A percentile compares a stretch with the other conserved stretches of the same genome.
Conservation (phyloP, 2,113 vertebrate species). For the Ascaphus truei region DNA sequence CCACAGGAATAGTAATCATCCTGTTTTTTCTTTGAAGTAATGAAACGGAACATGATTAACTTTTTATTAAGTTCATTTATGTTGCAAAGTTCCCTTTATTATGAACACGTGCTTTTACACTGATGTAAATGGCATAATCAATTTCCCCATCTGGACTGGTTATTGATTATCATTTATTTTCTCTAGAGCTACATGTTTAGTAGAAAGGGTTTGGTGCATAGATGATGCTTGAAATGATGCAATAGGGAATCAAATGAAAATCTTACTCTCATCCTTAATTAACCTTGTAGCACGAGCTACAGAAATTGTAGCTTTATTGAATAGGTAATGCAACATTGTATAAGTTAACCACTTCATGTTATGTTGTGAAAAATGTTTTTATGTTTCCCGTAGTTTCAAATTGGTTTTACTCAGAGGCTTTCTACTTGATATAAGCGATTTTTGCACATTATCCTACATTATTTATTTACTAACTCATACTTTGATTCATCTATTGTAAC, state of each 20-base stretch:
- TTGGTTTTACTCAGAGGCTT: too few relatives aligned
- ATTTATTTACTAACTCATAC: too few relatives aligned
- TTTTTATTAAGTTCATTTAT: constrained; percentile 1
- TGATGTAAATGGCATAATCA: constrained; percentile 1
- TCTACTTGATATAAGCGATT: too few relatives aligned
- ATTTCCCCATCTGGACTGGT: not conserved
- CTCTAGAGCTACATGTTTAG: not conserved
- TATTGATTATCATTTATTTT: not conserved
- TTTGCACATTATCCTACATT: too few relatives aligned
- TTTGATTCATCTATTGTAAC: too few relatives aligned
- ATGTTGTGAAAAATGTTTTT: too few relatives aligned
- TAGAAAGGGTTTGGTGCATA: not conserved
- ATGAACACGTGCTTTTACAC: not conserved
- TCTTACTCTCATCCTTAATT: not conserved
- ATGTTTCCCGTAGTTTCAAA: too few relatives aligned
- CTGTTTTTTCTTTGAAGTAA: not conserved
- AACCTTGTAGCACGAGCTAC: not conserved
- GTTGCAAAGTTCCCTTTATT: not conserved
- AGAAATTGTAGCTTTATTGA: too few relatives aligned
- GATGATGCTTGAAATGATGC: not conserved
- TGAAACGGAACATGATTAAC: not conserved
- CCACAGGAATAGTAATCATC: too few relatives aligned
- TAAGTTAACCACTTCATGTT: too few relatives aligned
- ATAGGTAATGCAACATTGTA: too few relatives aligned
- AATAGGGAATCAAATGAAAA: not conserved